A percentile compares a stretch with the other conserved stretches of the same genome.
These are phyloP conservation scores for Pandion haliaetus DNA, from an alignment of 2,113 vertebrate genomes.

Conservation along the genomic window DNA sequence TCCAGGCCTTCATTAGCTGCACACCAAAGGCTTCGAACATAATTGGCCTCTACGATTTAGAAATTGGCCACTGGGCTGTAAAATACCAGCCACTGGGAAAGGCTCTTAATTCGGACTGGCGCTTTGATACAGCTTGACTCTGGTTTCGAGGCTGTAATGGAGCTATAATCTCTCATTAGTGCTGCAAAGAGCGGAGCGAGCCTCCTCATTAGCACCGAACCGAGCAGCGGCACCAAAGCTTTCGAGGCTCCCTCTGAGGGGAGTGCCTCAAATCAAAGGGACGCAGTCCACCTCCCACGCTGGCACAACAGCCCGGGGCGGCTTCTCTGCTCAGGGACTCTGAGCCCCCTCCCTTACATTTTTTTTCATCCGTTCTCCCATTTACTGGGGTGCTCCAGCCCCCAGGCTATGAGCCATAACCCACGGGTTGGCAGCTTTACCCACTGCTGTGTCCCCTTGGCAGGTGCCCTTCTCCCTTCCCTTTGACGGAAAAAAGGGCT, in stretches of 20 bases:
- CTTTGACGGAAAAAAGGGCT: background rate
- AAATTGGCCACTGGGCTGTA: constrained; percentile 76
- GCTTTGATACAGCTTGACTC: constrained; percentile 65
- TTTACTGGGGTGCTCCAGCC: background rate
- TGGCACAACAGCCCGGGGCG: rapidly evolving
- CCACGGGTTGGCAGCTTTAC: background rate
- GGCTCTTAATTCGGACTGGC: constrained; percentile 40
- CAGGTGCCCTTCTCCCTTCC: background rate
- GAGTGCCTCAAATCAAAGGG: background rate
- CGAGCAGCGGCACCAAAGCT: background rate
- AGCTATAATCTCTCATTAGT: constrained; percentile 62
- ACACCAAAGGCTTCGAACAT: constrained; percentile 62
- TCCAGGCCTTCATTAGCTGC: constrained; percentile 68
- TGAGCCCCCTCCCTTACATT: rapidly evolving
- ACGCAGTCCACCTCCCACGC: background rate
- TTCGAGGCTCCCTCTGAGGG: background rate
- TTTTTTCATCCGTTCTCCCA: background rate
- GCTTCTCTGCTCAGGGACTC: background rate
- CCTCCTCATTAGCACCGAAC: background rate
- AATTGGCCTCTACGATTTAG: constrained; percentile 70
- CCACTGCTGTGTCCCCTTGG: background rate
- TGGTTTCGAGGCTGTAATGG: background rate
- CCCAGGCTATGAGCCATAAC: background rate
- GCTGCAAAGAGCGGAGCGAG: background rate
- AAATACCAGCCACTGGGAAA: constrained; percentile 72